A percentile compares a stretch with the other conserved stretches of the same genome.
phyloP scores from a whole-genome alignment of 2,888 invertebrate species.

The Cosmia pyralina region DNA sequence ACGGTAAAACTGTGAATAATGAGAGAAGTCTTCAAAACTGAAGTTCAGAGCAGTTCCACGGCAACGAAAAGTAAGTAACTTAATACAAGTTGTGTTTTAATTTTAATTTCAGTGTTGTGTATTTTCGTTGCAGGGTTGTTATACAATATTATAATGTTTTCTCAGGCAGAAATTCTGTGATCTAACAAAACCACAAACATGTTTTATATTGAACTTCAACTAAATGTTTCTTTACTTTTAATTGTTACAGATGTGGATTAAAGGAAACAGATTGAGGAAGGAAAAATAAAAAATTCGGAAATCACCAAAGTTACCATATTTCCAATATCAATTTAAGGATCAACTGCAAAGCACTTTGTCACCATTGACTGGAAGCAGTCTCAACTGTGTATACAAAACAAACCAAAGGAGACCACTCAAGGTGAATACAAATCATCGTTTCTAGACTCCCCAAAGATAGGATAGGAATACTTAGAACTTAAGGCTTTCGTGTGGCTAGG shows the following conservation, averaged over 20 bases:
- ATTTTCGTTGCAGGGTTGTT: constrained; percentile 10
- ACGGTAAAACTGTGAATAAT: constrained; percentile 71
- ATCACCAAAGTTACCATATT: constrained; percentile 25
- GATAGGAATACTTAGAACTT: constrained; percentile 71
- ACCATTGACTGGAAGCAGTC: constrained; percentile 38
- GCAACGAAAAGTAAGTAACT: constrained; percentile 60
- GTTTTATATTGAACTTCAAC: not conserved
- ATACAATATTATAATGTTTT: not conserved
- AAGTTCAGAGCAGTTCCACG: constrained; percentile 52
- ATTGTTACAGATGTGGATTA: constrained; percentile 59
- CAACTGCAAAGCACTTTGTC: constrained; percentile 14
- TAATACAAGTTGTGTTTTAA: constrained; percentile 5
- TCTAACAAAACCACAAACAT: not conserved
- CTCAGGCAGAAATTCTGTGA: not conserved
- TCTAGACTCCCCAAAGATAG: constrained; percentile 81
- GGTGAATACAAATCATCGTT: constrained; percentile 68
- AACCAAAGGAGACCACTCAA: constrained; percentile 64
- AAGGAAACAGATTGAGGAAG: constrained; percentile 6
- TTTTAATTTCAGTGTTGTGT: constrained; percentile 22
- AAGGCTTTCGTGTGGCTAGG: constrained; percentile 65
- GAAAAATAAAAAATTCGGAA: constrained; percentile 18
- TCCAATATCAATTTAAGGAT: constrained; percentile 18
- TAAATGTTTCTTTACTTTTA: not conserved
- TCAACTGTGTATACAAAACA: constrained; percentile 28
- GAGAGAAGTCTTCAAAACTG: constrained; percentile 47